phyloP scores from a whole-genome alignment of 1,140 invertebrate genomes.

The Bathynomus jamesi region DNA sequence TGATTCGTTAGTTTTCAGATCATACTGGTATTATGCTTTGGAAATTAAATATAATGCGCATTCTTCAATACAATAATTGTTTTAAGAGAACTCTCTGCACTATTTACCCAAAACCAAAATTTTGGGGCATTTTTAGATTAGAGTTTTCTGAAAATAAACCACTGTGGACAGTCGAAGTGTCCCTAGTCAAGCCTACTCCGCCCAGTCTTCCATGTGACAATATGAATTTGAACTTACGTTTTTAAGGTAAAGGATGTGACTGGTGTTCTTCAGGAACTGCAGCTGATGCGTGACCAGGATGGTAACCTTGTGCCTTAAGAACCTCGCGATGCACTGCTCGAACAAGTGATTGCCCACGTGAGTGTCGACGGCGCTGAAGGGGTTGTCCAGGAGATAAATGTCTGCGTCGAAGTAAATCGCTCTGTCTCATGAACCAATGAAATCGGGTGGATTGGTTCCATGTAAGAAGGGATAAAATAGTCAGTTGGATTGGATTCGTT shows the following conservation, averaged over 20 bases:
- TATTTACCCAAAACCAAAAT: background rate
- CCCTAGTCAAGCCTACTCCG: no score
- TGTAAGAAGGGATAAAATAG: no score
- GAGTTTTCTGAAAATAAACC: background rate
- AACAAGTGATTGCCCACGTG: constrained; percentile 73
- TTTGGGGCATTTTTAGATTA: background rate
- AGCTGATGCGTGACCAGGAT: constrained; percentile 52
- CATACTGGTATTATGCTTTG: no score
- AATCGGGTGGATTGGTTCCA: no score
- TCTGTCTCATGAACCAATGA: constrained; percentile 40
- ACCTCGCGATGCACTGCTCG: constrained; percentile 48
- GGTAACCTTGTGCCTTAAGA: constrained; percentile 41
- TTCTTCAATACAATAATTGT: no score
- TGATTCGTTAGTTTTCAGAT: no score
- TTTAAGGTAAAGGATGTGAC: constrained; percentile 44
- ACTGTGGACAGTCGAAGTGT: constrained; percentile 2
- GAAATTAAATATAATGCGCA: no score
- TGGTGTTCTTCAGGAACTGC: constrained; percentile 43
- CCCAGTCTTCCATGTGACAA: no score
- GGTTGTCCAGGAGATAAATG: constrained; percentile 71
- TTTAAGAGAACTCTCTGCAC: no score
- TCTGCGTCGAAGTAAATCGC: constrained; percentile 71
- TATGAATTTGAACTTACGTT: constrained; percentile 41
- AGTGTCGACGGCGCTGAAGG: constrained; percentile 63
- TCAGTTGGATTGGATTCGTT: no score